Evolutionary conservation across 2,888 invertebrate species (phyloP).

Genomic region (Sarcophaga rosellei): DNA sequence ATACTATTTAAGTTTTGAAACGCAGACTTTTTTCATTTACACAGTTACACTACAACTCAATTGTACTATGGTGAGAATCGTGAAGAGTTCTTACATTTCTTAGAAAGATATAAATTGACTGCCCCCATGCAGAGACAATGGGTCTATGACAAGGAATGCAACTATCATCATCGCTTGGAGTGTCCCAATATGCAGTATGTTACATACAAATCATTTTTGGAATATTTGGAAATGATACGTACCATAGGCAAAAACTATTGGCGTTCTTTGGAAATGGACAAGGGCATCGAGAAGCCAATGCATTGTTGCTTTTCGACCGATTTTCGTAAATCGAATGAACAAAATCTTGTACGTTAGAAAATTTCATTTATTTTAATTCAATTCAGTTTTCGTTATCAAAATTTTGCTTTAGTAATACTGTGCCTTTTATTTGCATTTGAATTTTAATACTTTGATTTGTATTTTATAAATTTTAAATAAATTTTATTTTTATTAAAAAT

Average conservation of each 20-base stretch:
- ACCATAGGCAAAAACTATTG: conserved; percentile 76
- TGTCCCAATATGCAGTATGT: conserved; percentile 76
- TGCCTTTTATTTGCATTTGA: neutral
- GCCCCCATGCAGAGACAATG: conserved; percentile 89
- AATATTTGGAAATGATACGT: conserved; percentile 76
- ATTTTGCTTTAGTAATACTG: neutral
- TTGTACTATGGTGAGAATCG: conserved; percentile 87
- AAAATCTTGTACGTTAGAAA: conserved; percentile 70
- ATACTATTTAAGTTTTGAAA: neutral
- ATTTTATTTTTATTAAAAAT: neutral
- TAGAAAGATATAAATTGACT: conserved; percentile 85
- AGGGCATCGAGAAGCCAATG: conserved; percentile 63
- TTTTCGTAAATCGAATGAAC: conserved; percentile 66
- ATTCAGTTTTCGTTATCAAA: conserved; percentile 1
- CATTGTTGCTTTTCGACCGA: conserved; percentile 65
- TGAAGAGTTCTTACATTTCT: conserved; percentile 88
- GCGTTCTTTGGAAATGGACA: conserved; percentile 71
- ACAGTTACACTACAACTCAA: conserved; percentile 89
- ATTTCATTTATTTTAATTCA: conserved; percentile 20
- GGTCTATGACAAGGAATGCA: conserved; percentile 83
- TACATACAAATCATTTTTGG: conserved; percentile 75
- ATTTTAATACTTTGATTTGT: conserved; percentile 15
- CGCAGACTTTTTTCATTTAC: conserved; percentile 46
- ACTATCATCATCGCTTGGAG: conserved; percentile 75
- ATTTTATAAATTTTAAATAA: conserved; percentile 36